Evolutionary conservation across 2,113 vertebrate species (phyloP), one percentile per base, ranked within the genome.

Genomic region (Aleadryas rufinucha): DNA sequence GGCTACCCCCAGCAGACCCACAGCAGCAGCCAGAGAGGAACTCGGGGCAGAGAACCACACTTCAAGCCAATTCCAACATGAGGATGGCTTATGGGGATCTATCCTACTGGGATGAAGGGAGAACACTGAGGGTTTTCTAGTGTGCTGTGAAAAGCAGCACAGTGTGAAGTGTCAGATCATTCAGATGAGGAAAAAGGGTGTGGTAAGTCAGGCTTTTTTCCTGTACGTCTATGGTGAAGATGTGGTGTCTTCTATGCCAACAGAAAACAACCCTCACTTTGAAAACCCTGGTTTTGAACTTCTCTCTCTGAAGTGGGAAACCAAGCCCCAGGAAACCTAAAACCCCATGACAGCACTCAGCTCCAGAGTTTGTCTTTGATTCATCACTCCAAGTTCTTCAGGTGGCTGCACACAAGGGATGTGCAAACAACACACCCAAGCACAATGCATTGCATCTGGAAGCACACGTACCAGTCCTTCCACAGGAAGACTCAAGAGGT

Each of bases 251-350:
- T 79, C 84, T 52, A 27, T 0, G 3, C 20, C 65, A 75, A 6
- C 0, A 4, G 47, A 83, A 89, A 92, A 57, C 56, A 69, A 31
- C 49, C 5, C 13, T 72, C 7, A 11, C 44, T 89, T 94, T 49
- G 56, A 91, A 92, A 95, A 35, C 39, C 53, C 63, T 57, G 66
- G 66, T 66, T 91, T 82, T 82, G 69, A 89, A 91, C 65, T 68
- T 22, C 22, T 37, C 56, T 28, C 56, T 82, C 69, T 54, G 16
- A 78, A 87, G 19, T 33, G 41, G 45, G 37, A 78, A 89, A 89
- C 9, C 44, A 89, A 70, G 31, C 64, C 23, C 39, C 45, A 53
- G 33, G 54, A 30, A 79, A 87, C 22, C 31, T 60, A 69, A 91
- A 95, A 44, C 14, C 13, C 35, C 13, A 7, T 1, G 8, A 65